These are phyloP conservation scores for Meloidogyne exigua DNA, from an alignment of 1,140 invertebrate species.

Conservation along the genomic window DNA sequence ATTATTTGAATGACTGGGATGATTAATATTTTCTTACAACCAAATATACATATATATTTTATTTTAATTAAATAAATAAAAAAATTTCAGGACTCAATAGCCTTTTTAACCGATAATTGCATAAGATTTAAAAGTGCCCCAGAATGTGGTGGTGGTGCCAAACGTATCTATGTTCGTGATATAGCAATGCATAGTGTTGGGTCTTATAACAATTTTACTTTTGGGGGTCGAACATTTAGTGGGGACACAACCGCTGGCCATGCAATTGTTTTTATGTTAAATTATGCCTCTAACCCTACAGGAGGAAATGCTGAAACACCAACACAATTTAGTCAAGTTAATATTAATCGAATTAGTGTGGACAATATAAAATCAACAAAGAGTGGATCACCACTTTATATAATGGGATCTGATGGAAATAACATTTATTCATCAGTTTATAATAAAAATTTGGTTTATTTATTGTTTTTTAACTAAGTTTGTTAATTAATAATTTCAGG, in stretches of 20 bases:
- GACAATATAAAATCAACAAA: conserved; percentile 8
- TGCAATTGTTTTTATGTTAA: background rate
- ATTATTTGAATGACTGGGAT: no score
- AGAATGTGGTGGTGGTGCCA: conserved; percentile 10
- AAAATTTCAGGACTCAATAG: conserved; percentile 9
- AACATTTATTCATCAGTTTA: background rate
- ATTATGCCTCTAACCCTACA: background rate
- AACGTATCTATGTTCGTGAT: conserved; percentile 4
- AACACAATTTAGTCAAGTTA: conserved; percentile 9
- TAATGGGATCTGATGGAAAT: background rate
- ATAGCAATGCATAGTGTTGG: conserved; percentile 18
- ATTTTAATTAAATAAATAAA: background rate
- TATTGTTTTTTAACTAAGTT: background rate
- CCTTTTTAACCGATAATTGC: conserved; percentile 20
- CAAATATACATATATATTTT: no score
- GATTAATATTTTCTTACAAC: no score
- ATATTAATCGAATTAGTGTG: background rate
- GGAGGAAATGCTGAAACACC: conserved; percentile 5
- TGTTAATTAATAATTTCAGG: background rate
- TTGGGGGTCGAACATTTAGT: background rate
- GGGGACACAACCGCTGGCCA: background rate
- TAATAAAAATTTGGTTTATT: background rate
- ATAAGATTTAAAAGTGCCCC: background rate
- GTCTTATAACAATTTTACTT: conserved; percentile 5
- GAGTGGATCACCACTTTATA: background rate